Percentiles rank a stretch among this genome's conserved stretches.
Evolutionary conservation across 2,113 vertebrate species (phyloP).

Genomic region (Glaucidium brasilianum): DNA sequence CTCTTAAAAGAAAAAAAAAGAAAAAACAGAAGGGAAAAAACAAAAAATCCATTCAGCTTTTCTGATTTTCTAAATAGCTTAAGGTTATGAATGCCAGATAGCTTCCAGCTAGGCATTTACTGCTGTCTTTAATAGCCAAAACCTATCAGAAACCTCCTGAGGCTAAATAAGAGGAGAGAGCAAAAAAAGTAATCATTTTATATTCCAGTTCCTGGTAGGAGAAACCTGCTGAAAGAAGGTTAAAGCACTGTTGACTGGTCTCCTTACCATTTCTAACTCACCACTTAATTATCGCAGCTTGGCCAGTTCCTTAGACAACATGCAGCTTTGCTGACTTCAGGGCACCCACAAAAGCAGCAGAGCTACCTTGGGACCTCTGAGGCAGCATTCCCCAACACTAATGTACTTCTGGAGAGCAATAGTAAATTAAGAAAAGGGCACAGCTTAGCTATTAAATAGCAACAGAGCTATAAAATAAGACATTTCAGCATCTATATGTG

Average conservation of each 20-base stretch:
- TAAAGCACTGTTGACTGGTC: background rate
- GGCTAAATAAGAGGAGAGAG: slow-evolving; percentile 17
- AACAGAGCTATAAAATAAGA: slow-evolving; percentile 48
- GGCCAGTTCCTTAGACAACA: background rate
- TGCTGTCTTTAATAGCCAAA: slow-evolving; percentile 39
- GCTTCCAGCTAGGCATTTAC: slow-evolving; percentile 45
- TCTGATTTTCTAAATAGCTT: slow-evolving; percentile 40
- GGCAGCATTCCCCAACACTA: background rate
- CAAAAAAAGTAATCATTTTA: slow-evolving; percentile 8
- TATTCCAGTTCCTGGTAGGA: background rate
- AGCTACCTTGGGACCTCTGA: background rate
- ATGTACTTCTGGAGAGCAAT: background rate
- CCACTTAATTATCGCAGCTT: background rate
- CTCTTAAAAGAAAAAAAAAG: background rate
- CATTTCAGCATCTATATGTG: slow-evolving; percentile 34
- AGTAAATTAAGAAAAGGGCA: slow-evolving; percentile 40
- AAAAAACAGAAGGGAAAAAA: rapidly evolving
- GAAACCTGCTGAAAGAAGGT: slow-evolving; percentile 21
- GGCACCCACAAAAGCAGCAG: background rate
- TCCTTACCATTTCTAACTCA: background rate
- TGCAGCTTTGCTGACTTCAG: background rate
- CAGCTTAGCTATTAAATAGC: slow-evolving; percentile 41
- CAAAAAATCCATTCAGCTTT: slow-evolving; percentile 16
- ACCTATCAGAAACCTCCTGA: slow-evolving; percentile 37
- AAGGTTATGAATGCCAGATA: slow-evolving; percentile 41